Evolutionary conservation across 2,888 invertebrate species (phyloP).

Genomic region (Tridacna gigas): DNA sequence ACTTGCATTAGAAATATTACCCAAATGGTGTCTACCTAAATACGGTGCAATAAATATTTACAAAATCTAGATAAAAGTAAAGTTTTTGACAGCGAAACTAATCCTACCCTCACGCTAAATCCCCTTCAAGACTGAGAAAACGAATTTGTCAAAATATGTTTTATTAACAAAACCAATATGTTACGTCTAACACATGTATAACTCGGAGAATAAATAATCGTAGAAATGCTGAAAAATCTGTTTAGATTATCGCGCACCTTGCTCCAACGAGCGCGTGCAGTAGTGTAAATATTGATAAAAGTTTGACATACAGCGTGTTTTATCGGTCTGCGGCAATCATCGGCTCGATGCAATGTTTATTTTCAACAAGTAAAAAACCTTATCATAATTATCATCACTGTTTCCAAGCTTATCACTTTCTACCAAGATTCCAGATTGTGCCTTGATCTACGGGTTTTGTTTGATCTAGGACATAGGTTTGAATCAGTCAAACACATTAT

Average conservation of each 20-base stretch:
- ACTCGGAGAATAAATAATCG: neutral
- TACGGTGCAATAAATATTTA: no score
- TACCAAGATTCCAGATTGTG: neutral
- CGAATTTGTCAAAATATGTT: no score
- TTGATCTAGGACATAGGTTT: neutral
- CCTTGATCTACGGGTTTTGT: neutral
- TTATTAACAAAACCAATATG: no score
- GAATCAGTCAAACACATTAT: neutral
- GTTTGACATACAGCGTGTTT: slow-evolving; percentile 12
- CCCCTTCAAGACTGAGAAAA: no score
- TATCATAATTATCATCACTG: slow-evolving; percentile 22
- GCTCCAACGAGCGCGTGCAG: slow-evolving; percentile 17
- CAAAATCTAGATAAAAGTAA: no score
- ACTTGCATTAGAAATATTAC: no score
- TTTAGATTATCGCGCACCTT: slow-evolving; percentile 18
- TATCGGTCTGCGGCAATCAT: slow-evolving; percentile 12
- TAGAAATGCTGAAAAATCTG: slow-evolving; percentile 7
- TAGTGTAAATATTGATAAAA: slow-evolving; percentile 25
- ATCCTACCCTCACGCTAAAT: no score
- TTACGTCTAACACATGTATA: no score
- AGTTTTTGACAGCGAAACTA: no score
- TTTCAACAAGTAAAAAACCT: slow-evolving; percentile 20
- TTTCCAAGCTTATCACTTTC: slow-evolving; percentile 8
- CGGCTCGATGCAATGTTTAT: slow-evolving; percentile 17
- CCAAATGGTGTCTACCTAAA: no score